phyloP scores from a whole-genome alignment of 2,113 vertebrate genomes.

The Archocentrus centrarchus region DNA sequence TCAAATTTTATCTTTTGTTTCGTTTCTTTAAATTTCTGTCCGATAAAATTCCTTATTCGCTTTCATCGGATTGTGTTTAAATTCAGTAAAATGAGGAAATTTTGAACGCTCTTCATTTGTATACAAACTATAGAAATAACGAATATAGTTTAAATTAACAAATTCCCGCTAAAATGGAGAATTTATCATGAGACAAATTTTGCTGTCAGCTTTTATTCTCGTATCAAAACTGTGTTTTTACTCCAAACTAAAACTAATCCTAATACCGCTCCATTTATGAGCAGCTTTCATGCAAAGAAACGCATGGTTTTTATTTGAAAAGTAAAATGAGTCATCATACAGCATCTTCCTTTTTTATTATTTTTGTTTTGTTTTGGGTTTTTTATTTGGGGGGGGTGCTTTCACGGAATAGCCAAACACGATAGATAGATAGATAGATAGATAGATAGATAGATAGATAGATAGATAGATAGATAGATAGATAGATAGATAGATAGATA shows the following conservation, averaged over 20 bases:
- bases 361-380: too few relatives aligned
- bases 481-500: too few relatives aligned
- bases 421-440: too few relatives aligned
- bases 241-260: not conserved
- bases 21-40: not conserved
- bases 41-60: not conserved
- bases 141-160: not conserved
- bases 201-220: too few relatives aligned
- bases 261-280: not conserved
- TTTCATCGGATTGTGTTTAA: not conserved
- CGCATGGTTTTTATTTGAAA: not conserved
- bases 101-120: fast-evolving
- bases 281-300: not conserved
- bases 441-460: too few relatives aligned
- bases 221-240: not conserved
- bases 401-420: too few relatives aligned
- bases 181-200: not conserved
- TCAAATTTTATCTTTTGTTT: not conserved
- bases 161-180: fast-evolving
- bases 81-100: not conserved
- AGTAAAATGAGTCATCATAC: not conserved
- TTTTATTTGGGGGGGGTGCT: too few relatives aligned
- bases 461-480: too few relatives aligned
- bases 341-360: too few relatives aligned
- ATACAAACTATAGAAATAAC: not conserved